Percentiles rank a stretch among this genome's conserved stretches.
These are phyloP conservation scores for Siniperca scherzeri DNA, from an alignment of 2,797 vertebrate genomes.

Conservation along the genomic window DNA sequence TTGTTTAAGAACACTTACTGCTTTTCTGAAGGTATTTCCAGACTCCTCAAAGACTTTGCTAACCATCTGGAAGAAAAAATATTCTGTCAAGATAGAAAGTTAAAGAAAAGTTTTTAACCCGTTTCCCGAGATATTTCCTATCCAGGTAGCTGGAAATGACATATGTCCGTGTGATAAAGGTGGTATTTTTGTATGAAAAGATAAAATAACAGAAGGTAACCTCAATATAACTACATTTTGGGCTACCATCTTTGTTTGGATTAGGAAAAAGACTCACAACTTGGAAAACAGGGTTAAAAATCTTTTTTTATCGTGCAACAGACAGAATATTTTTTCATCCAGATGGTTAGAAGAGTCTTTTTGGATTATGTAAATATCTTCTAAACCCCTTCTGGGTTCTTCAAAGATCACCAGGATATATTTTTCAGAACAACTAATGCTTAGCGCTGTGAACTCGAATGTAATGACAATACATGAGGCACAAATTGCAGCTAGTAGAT, in stretches of 20 bases:
- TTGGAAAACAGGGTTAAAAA: neutral
- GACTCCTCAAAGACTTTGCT: neutral
- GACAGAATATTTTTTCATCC: slow-evolving; percentile 1
- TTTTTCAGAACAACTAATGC: neutral
- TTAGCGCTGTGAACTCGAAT: neutral
- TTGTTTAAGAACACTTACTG: neutral
- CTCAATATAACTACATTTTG: neutral
- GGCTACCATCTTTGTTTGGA: neutral
- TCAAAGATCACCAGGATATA: neutral
- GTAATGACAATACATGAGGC: neutral
- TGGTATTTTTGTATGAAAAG: neutral
- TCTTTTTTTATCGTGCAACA: neutral
- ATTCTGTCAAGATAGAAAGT: neutral
- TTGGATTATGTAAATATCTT: neutral
- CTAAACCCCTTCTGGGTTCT: neutral
- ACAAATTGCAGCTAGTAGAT: neutral
- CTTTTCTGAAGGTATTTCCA: neutral
- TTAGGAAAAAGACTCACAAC: neutral
- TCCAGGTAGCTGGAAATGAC: neutral
- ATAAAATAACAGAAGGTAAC: neutral
- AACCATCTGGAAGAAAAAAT: neutral
- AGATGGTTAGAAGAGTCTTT: neutral
- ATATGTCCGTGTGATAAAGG: neutral
- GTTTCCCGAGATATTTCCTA: neutral
- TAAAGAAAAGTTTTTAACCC: neutral